Conservation (phyloP, 2,113 vertebrate species). For the Copsychus sechellarum region DNA sequence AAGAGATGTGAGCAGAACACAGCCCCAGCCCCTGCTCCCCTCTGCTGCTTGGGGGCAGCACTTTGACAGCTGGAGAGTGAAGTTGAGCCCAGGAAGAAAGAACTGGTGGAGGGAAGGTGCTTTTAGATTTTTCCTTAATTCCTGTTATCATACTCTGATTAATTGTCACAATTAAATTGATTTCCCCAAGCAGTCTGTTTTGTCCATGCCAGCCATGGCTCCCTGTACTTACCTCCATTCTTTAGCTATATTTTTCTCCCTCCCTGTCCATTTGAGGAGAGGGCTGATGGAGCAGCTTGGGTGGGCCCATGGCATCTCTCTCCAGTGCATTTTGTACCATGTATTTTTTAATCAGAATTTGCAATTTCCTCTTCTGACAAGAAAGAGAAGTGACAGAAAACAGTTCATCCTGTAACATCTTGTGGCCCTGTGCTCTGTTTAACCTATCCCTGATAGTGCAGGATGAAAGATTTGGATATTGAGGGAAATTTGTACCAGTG, state of each 20-base stretch:
- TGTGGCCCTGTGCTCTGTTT: not conserved
- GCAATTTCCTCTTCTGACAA: not conserved
- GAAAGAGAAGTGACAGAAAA: fast-evolving
- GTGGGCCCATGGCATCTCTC: too few species aligned
- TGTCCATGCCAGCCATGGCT: not conserved
- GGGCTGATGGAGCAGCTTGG: not conserved
- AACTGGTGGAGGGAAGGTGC: not conserved
- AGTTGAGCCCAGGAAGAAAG: not conserved
- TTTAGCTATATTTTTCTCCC: not conserved
- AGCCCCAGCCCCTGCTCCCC: not conserved
- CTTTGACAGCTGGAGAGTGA: not conserved
- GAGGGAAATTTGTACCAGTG: not conserved
- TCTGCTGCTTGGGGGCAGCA: not conserved
- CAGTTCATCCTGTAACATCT: not conserved
- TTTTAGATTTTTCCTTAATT: not conserved
- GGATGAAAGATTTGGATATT: not conserved
- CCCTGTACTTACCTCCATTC: not conserved
- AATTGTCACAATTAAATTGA: not conserved
- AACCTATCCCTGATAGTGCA: not conserved
- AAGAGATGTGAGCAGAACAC: not conserved
- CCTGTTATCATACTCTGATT: not conserved
- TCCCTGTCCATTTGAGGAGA: not conserved
- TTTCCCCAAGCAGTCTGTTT: not conserved
- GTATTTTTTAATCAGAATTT: not conserved
- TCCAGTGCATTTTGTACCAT: not conserved